Base-by-base conservation (phyloP, 2,888 invertebrate genomes). In the Callinectes sapidus region DNA sequence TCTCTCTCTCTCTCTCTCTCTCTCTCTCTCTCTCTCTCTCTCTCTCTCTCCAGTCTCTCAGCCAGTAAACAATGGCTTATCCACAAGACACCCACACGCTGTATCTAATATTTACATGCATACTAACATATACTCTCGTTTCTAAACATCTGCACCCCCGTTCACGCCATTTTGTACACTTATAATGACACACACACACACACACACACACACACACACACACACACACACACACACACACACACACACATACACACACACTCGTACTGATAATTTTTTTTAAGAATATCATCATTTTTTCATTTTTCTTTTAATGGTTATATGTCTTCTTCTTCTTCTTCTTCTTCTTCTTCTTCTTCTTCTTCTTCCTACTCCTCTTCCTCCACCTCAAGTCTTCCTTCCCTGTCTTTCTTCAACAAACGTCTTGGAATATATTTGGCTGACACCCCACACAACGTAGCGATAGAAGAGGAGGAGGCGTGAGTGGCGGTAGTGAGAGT, bases 141-240 rank as follows among this genome's bases (percentile, higher is more conserved):
- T 23, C 2, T 61, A 23, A 13, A 2, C 61, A 61, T 61, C 23
- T 23, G 23, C 61, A 61, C 61, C 23, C 61, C 61, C 61, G 18
- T 23, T 23, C 61, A 23, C 18, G 61, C 61, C 23, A 13, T 61
- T 61, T 18, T 61, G 6, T 1, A 18, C 61, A 23, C 61, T 55
- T 14, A 87, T 54, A 87, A 54, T 87, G 87, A 32, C n/a, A 87
- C 87, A 87, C 87, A 87, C 54, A 39, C 87, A 54, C 87, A 87
- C 39, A 35, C 81, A 81, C 81, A 81, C 86, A 86, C 86, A 86
- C 86, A 86, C 42, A 86, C 86, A 86, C 86, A 86, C 86, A 86
- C 86, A 42, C 42, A 86, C 86, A 86, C 86, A 86, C 86, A 86
- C 86, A 86, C 86, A 86, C 86, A 86, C 86, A 86, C 86, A 86